Evolutionary conservation across 2,113 vertebrate species (phyloP).

Genomic region (Hemibagrus wyckioides): DNA sequence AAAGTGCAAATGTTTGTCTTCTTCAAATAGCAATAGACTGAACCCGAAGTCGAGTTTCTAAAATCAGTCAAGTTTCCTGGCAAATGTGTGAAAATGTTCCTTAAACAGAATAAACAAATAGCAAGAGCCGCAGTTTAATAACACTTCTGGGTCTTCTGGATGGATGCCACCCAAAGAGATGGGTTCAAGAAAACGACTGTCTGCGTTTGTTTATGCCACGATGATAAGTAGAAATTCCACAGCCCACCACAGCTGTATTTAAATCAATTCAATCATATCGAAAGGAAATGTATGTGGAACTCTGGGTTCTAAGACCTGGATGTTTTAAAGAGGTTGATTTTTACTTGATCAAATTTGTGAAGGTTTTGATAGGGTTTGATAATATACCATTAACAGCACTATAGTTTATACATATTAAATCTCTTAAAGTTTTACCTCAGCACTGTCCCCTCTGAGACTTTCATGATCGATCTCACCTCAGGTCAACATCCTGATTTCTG

Average conservation of each 20-base stretch:
- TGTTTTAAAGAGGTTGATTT: neutral
- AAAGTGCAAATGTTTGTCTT: neutral
- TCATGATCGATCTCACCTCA: too few relatives aligned
- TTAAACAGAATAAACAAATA: conserved; percentile 8
- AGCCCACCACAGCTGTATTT: neutral
- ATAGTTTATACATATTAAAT: too few relatives aligned
- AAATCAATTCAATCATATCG: neutral
- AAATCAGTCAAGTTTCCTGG: neutral
- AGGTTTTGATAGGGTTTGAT: neutral
- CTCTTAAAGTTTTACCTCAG: too few relatives aligned
- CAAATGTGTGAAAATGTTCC: conserved; percentile 1
- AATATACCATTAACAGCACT: neutral
- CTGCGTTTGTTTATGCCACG: neutral
- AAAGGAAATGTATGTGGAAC: neutral
- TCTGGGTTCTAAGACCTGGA: neutral
- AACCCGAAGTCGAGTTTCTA: neutral
- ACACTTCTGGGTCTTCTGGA: neutral
- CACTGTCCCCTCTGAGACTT: too few relatives aligned
- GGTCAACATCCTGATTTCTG: neutral
- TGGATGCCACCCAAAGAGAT: neutral
- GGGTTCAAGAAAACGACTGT: neutral
- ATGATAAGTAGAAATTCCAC: neutral
- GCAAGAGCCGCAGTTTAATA: neutral
- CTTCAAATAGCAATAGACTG: neutral
- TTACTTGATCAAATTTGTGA: neutral